These are phyloP conservation scores for Tapera naevia DNA, from an alignment of 2,797 vertebrate genomes.

Conservation along the genomic window DNA sequence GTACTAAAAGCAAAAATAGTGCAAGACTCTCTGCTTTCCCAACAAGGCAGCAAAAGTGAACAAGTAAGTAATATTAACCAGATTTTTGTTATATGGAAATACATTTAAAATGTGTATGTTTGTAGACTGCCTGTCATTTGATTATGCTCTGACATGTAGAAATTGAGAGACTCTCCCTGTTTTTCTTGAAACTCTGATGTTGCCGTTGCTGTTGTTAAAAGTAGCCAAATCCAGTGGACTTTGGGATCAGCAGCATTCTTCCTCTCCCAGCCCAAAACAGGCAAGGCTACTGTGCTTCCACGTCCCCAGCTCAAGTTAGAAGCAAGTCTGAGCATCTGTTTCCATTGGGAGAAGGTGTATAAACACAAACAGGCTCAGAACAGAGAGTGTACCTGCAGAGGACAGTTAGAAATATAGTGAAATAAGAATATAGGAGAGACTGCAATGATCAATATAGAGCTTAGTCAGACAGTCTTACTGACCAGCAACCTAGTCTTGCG, in stretches of 20 bases:
- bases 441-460: background rate
- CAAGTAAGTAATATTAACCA: constrained; percentile 63
- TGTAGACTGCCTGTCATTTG: background rate
- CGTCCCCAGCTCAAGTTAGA: background rate
- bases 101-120: background rate
- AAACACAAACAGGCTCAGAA: background rate
- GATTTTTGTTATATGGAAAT: background rate
- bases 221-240: background rate
- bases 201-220: background rate
- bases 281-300: background rate
- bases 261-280: background rate
- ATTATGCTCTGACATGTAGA: background rate
- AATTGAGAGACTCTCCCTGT: background rate
- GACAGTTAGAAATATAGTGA: background rate
- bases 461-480: background rate
- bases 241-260: background rate
- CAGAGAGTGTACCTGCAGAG: background rate
- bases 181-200: background rate
- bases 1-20: constrained; percentile 24
- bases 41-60: constrained; percentile 33
- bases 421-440: background rate
- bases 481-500: background rate
- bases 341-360: rapidly evolving
- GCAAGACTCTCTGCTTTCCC: constrained; percentile 18
- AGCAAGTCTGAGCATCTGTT: background rate